Percentiles rank a stretch among this genome's conserved stretches.
These are phyloP conservation scores for Ataeniobius toweri DNA, from an alignment of 2,797 vertebrate species.

Conservation along the genomic window DNA sequence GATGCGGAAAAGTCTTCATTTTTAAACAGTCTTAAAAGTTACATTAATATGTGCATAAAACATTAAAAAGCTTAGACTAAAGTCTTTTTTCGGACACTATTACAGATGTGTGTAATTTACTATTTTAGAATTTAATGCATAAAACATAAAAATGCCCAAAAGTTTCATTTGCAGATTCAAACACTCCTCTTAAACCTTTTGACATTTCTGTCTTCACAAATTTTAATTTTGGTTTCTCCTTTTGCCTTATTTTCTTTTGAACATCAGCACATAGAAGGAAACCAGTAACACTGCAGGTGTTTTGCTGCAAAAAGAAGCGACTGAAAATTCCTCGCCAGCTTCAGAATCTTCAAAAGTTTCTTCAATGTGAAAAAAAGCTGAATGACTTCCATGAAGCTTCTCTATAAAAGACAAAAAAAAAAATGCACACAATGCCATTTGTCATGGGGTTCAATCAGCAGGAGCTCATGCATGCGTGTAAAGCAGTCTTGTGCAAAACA, in stretches of 20 bases:
- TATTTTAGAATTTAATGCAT: not conserved
- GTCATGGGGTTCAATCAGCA: not conserved
- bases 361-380: not conserved
- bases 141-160: not conserved
- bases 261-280: slow-evolving; percentile 4
- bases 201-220: not conserved
- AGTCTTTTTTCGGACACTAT: not conserved
- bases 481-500: slow-evolving; percentile 4
- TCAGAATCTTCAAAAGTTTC: slow-evolving; percentile 4
- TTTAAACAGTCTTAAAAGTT: not conserved
- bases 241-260: slow-evolving; percentile 8
- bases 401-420: not conserved
- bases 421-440: slow-evolving; percentile 1
- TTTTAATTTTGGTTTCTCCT: not conserved
- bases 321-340: not conserved
- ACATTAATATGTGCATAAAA: not conserved
- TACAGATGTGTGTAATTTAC: not conserved
- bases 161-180: not conserved
- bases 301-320: not conserved
- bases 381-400: not conserved
- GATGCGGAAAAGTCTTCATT: not conserved
- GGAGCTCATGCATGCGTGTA: not conserved
- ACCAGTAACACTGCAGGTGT: not conserved
- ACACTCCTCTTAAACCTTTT: not conserved
- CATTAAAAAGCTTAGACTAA: not conserved